Evolutionary conservation across 2,888 invertebrate species (phyloP).

Genomic region (Alsophila aescularia): DNA sequence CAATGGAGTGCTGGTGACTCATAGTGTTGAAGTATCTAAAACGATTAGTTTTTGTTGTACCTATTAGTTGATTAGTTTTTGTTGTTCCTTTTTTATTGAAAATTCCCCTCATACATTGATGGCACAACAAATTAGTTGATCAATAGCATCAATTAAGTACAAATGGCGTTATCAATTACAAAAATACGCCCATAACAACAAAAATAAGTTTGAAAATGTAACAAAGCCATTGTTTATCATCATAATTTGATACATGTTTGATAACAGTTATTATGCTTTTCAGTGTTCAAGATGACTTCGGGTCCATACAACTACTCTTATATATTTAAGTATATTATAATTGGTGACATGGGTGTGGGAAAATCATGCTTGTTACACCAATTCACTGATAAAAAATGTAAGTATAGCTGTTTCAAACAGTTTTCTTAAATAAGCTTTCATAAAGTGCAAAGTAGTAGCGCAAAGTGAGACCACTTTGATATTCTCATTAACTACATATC

Average conservation of each 20-base stretch:
- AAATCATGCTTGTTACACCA: constrained; percentile 99
- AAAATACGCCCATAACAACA: not conserved
- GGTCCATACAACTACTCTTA: constrained; percentile 99
- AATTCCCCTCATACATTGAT: not conserved
- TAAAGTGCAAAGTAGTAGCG: too few relatives aligned
- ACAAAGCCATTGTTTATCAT: constrained; percentile 19
- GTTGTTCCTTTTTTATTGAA: not conserved
- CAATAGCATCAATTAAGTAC: too few relatives aligned
- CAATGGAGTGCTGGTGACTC: constrained; percentile 21
- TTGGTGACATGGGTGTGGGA: constrained; percentile 99
- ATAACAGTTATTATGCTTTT: not conserved
- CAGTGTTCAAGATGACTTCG: constrained; percentile 89
- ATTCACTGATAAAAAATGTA: constrained; percentile 99
- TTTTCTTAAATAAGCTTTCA: not conserved
- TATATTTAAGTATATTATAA: constrained; percentile 99
- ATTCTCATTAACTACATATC: too few relatives aligned
- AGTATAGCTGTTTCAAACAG: constrained; percentile 78
- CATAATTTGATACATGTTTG: constrained; percentile 5
- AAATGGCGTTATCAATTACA: not conserved
- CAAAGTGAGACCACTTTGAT: too few relatives aligned
- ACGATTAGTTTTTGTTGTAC: constrained; percentile 5
- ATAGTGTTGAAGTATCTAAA: constrained; percentile 7
- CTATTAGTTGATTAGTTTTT: not conserved
- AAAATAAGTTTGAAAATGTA: not conserved
- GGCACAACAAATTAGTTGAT: not conserved